Conservation (phyloP, 1,140 invertebrate genomes). For the Hetaerina americana region DNA sequence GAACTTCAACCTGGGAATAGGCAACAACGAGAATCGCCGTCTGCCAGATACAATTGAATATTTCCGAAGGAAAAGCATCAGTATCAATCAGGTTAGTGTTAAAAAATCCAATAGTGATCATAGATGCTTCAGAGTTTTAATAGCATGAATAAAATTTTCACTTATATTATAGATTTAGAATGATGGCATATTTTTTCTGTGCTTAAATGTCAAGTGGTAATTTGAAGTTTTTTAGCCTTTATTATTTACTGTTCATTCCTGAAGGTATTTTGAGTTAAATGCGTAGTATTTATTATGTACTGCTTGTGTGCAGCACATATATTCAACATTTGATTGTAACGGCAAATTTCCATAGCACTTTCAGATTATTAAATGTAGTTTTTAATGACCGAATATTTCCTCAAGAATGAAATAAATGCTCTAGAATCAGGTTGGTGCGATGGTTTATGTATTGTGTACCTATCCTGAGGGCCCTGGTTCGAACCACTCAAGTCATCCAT, state of each 20-base stretch:
- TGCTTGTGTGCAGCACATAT: no score
- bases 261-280: background rate
- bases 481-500: no score
- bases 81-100: slow-evolving; percentile 22
- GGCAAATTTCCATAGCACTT: no score
- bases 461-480: no score
- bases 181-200: background rate
- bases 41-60: slow-evolving; percentile 40
- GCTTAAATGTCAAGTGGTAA: background rate
- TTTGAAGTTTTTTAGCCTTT: background rate
- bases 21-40: slow-evolving; percentile 27
- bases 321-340: no score
- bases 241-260: background rate
- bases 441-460: no score
- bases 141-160: background rate
- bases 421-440: no score
- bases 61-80: slow-evolving; percentile 32
- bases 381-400: no score
- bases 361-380: no score
- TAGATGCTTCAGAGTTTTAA: background rate
- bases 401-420: no score
- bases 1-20: slow-evolving; percentile 54
- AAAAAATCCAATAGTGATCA: background rate
- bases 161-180: background rate
- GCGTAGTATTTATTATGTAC: no score